Evolutionary conservation across 2,888 invertebrate genomes (phyloP), one percentile per base, ranked within the genome.

Genomic region (Nipponacmea schrenckii): DNA sequence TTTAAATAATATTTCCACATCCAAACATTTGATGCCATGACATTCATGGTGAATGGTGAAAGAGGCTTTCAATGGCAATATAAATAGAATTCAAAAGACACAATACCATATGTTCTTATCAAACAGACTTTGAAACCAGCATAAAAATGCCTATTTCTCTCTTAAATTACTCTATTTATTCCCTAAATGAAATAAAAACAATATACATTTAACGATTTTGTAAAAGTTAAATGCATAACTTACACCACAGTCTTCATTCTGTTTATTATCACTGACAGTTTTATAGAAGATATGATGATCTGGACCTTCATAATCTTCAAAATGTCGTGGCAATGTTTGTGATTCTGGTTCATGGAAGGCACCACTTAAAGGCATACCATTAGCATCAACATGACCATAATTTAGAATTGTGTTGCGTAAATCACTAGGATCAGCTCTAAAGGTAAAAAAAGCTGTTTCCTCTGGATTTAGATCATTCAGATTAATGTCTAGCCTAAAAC

Each of bases 221-320:
- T 31, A 31, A 31, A 31, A 5, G 31, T 31, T 31, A 31, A 31
- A 2, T 31, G 31, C 2, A 31, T 31, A 3, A 39, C 81, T 77
- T 77, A 83, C 84, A 74, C 77, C 77, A n/a, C 78, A 72, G 31
- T 76, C 73, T 14, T 74, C 71, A 17, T 73, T 68, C 71, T 78
- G 76, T 20, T 68, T 74, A n/a, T 79, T 73, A 56, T 84, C 82
- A 71, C 84, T 81, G 20, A 86, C 75, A 12, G 86, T 82, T 73
- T 87, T 88, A 77, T 87, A 85, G 64, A 87, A 80, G 12, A 87
- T 74, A 74, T 87, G 86, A 69, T 87, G 87, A n/a, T 87, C 86
- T 3, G 83, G 85, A 76, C 87, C 87, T 45, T 84, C 85, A 69
- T 88, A 88, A 26, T 88, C 88, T 74, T 88, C 88, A 71, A 87